A percentile compares a stretch with the other conserved stretches of the same genome.
Evolutionary conservation across 2,888 invertebrate species (phyloP).

Genomic region (Meiosimyza decipiens): DNA sequence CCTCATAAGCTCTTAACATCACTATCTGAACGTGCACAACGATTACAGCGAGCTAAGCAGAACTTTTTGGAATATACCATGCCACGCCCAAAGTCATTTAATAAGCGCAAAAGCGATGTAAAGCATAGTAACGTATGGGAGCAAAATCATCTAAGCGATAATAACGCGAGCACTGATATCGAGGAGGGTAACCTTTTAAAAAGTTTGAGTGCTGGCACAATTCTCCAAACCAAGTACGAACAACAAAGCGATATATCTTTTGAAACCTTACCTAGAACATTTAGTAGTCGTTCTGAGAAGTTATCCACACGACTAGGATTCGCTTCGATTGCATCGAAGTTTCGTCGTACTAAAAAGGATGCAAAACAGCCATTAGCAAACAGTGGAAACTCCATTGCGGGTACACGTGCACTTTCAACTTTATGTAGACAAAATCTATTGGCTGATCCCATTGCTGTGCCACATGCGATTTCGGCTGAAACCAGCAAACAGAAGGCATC

Average conservation of each 20-base stretch:
- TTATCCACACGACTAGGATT: slow-evolving; percentile 68
- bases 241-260: not conserved
- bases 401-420: slow-evolving; percentile 74
- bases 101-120: slow-evolving; percentile 47
- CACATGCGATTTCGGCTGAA: slow-evolving; percentile 45
- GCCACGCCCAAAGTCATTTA: slow-evolving; percentile 45
- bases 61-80: slow-evolving; percentile 72
- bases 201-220: slow-evolving; percentile 83
- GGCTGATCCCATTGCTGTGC: slow-evolving; percentile 69
- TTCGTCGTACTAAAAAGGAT: slow-evolving; percentile 69
- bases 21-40: slow-evolving; percentile 69
- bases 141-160: slow-evolving; percentile 69
- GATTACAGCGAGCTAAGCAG: slow-evolving; percentile 77
- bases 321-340: slow-evolving; percentile 72
- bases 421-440: slow-evolving; percentile 81
- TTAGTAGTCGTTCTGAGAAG: slow-evolving; percentile 57
- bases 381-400: slow-evolving; percentile 53
- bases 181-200: slow-evolving; percentile 71
- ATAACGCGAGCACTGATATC: slow-evolving; percentile 74
- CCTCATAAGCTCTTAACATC: slow-evolving; percentile 57
- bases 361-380: slow-evolving; percentile 49
- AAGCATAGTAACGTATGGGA: slow-evolving; percentile 46
- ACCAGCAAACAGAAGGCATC: slow-evolving; percentile 4
- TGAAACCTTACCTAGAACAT: not conserved
- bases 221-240: slow-evolving; percentile 61